phyloP scores from a whole-genome alignment of 2,888 invertebrate genomes.

The Acanthoscelides obtectus region DNA sequence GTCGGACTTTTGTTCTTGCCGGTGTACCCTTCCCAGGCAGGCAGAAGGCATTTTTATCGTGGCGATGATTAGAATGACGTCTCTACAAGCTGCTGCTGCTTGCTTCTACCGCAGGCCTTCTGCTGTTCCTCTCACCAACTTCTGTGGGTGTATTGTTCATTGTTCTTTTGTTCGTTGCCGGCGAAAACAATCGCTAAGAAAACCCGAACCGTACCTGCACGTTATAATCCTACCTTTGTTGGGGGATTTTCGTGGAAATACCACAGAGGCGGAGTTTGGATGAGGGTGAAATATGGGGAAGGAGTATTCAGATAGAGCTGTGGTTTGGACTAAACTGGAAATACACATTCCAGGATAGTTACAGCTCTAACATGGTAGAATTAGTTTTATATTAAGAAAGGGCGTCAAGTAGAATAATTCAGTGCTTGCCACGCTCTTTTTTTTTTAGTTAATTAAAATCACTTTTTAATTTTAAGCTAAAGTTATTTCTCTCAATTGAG shows the following conservation, averaged over 20 bases:
- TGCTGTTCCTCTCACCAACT: not conserved
- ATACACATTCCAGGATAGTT: too few species aligned
- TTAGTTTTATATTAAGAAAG: too few species aligned
- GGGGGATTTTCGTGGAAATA: not conserved
- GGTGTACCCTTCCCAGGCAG: not conserved
- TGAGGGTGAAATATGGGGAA: too few species aligned
- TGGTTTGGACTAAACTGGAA: too few species aligned
- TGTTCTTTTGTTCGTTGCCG: not conserved
- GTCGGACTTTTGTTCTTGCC: not conserved
- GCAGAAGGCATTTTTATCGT: not conserved
- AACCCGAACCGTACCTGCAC: not conserved
- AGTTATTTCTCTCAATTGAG: too few species aligned
- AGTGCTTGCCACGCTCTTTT: too few species aligned
- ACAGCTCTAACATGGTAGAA: too few species aligned
- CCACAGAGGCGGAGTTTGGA: not conserved
- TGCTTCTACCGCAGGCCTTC: not conserved
- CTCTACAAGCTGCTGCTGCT: not conserved
- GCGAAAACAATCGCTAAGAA: constrained; percentile 1
- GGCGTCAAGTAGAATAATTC: too few species aligned
- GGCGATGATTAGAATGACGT: not conserved
- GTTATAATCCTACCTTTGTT: constrained; percentile 1
- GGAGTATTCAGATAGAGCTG: too few species aligned
- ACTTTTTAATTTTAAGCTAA: too few species aligned
- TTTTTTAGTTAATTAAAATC: too few species aligned
- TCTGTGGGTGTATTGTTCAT: constrained; percentile 3